Percentiles rank a stretch among this genome's conserved stretches.
phyloP scores from a whole-genome alignment of 2,888 invertebrate genomes.

The Choristoneura rosaceana region DNA sequence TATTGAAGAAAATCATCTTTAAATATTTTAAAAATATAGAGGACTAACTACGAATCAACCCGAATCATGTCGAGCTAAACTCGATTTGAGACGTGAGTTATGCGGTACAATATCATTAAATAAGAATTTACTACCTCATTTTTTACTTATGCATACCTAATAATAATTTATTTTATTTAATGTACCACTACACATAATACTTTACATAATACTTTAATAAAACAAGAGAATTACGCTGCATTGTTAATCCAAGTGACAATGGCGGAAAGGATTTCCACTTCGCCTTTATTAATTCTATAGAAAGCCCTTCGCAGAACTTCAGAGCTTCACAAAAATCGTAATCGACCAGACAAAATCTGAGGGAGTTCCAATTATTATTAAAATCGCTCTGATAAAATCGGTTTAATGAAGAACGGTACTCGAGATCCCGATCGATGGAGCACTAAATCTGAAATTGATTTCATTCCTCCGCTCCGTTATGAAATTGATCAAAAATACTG shows the following conservation, averaged over 20 bases:
- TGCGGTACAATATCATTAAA: too few relatives aligned
- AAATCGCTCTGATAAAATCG: conserved; percentile 81
- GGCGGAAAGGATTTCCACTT: conserved; percentile 38
- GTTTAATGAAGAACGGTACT: conserved; percentile 82
- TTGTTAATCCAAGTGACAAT: not conserved
- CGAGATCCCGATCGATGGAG: conserved; percentile 69
- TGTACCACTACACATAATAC: too few relatives aligned
- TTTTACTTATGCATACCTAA: too few relatives aligned
- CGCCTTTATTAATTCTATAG: conserved; percentile 47
- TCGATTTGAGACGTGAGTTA: too few relatives aligned
- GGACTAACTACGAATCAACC: too few relatives aligned
- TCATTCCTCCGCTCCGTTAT: conserved; percentile 74
- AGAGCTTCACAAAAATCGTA: conserved; percentile 69
- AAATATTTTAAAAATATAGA: too few relatives aligned
- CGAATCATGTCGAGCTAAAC: too few relatives aligned
- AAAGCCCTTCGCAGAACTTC: conserved; percentile 62
- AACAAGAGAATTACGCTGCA: not conserved
- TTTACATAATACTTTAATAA: too few relatives aligned
- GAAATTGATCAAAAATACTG: conserved; percentile 67
- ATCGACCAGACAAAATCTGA: conserved; percentile 74
- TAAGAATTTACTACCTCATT: too few relatives aligned
- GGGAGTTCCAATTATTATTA: conserved; percentile 78
- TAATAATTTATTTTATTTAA: too few relatives aligned
- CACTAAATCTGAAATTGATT: conserved; percentile 78
- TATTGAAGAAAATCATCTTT: too few relatives aligned